A percentile compares a stretch with the other conserved stretches of the same genome.
phyloP scores from a whole-genome alignment of 2,888 invertebrate genomes.

The Oligia fasciuncula region DNA sequence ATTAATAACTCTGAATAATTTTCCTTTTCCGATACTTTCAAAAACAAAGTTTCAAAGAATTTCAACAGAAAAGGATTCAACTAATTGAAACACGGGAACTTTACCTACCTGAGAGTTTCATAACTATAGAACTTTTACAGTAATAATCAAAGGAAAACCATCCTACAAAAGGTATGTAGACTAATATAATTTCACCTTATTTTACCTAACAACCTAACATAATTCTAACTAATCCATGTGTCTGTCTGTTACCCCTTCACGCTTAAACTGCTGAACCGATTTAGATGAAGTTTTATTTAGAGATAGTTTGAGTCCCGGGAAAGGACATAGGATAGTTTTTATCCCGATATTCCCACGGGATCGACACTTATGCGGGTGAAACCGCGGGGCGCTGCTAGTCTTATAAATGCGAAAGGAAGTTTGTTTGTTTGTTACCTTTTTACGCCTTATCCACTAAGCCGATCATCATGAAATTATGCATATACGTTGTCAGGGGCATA shows the following conservation, averaged over 20 bases:
- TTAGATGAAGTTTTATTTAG: too few species aligned
- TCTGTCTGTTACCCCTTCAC: neutral
- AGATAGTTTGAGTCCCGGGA: too few species aligned
- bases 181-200: neutral
- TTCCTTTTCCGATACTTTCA: slow-evolving; percentile 20
- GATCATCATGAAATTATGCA: too few species aligned
- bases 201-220: neutral
- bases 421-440: neutral
- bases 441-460: too few species aligned
- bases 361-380: too few species aligned
- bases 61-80: slow-evolving; percentile 32
- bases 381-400: too few species aligned
- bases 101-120: slow-evolving; percentile 27
- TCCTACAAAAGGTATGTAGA: neutral
- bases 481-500: neutral
- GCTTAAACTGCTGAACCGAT: too few species aligned
- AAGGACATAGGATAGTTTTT: too few species aligned
- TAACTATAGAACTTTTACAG: slow-evolving; percentile 26
- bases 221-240: neutral
- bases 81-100: slow-evolving; percentile 47
- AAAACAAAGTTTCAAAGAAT: slow-evolving; percentile 27
- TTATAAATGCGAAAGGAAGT: neutral
- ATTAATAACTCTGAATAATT: slow-evolving; percentile 30
- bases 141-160: slow-evolving; percentile 7
- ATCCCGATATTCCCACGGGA: too few species aligned